Base-by-base conservation (phyloP, 2,113 vertebrate genomes). In the Embiotoca jacksoni region DNA sequence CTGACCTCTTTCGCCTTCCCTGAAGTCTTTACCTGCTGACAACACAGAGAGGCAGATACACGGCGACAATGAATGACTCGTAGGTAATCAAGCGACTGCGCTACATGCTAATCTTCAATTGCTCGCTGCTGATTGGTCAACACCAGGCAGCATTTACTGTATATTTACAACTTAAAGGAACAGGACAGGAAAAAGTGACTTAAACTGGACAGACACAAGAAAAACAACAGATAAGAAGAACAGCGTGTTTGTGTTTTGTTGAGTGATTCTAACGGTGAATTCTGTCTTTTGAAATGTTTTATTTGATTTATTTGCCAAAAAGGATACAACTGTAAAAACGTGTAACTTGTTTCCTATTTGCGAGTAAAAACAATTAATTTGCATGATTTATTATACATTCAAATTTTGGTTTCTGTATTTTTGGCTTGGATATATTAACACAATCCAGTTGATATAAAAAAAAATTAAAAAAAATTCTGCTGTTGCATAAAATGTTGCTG, bases 1-100 rank as follows among this genome's bases (percentile, higher is more conserved):
- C 69, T 63, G 66, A 78, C 56, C 67, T 61, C 57, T 50, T 73
- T 32, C n/a, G 37, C 66, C 32, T 36, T 67, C n/a, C 35, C 68
- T 23, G 65, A 39, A 50, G 58, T 67, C 46, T 55, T 57, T 31
- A 73, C 30, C 65, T 65, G 71, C 69, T 52, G 74, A 58, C 41
- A n/a, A 37, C 36, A 56, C 5, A 31, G 56, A 54, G 75, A 63
- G 8, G 10, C 53, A 8, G n/a, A 39, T 35, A 63, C 0, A 0
- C 7, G 37, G 14, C 0, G 35, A 73, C 23, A 23, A 23, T 23
- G 23, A 23, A 23, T 23, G 23, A 23, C 23, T 23, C 23, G 23
- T 1, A 23, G 23, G 23, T 23, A 23, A 72, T 65, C 23, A 13
- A 63, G 31, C 31, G 37, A 35, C 65, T 67, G 52, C 53, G 39